Evolutionary conservation across 2,113 vertebrate species (phyloP), one percentile per base, ranked within the genome.

Genomic region (Gallinago paraguaiae): DNA sequence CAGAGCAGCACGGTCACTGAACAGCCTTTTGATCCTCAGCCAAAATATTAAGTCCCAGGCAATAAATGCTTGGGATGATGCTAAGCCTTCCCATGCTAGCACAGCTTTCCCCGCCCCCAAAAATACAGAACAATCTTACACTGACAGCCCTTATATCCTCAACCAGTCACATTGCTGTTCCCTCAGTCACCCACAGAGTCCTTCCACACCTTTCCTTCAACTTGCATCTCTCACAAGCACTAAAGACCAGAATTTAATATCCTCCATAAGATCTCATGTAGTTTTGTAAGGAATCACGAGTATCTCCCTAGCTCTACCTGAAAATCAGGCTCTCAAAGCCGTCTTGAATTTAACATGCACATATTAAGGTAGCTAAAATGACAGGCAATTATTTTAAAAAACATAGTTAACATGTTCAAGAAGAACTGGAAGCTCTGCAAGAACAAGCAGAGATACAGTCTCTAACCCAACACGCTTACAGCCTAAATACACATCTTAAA

Each of bases 401-500:
- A 9, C 22, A 25, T 2, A 63, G 9, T 1, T 46, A 12, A 20
- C 28, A 24, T 13, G 2, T 22, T 71, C 46, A 48, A 67, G 56
- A 74, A 41, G 46, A 90, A 56, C 35, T 22, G 17, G 35, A 70
- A 17, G 25, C 16, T 56, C 33, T 60, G 48, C 30, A 48, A 61
- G 51, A 76, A 50, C 65, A 31, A 54, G 43, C 3, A 65, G 48
- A 68, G 20, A 63, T 25, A 63, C 13, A 33, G 50, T 2, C 30
- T 82, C 56, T 18, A 71, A 41, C 9, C 12, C 57, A 75, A 7
- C 22, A 16, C 24, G 2, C 15, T 61, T 51, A 41, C 12, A 41
- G 27, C 13, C 19, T 72, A 71, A 71, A 56, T 0, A 3, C 0
- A 43, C 5, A 16, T 3, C 23, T 57, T 10, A n/a, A 70, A 23